These are phyloP conservation scores for Drosophila tripunctata DNA, from an alignment of 2,888 invertebrate species.

Conservation along the genomic window DNA sequence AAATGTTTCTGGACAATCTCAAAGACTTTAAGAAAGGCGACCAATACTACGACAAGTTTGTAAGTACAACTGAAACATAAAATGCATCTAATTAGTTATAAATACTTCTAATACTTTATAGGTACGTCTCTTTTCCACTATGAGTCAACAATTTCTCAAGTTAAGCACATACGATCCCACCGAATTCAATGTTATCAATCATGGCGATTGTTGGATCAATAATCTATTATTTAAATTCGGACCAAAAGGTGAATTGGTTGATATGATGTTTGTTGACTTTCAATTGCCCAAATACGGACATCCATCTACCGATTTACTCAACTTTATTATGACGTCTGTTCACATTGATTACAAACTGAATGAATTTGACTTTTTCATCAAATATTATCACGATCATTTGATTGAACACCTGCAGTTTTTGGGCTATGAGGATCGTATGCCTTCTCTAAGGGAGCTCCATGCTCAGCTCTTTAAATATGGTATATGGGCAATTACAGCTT, in stretches of 20 bases:
- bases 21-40: slow-evolving; percentile 46
- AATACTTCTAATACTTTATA: slow-evolving; percentile 21
- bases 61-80: slow-evolving; percentile 27
- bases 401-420: slow-evolving; percentile 68
- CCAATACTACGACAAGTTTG: slow-evolving; percentile 65
- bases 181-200: slow-evolving; percentile 79
- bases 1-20: slow-evolving; percentile 49
- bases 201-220: slow-evolving; percentile 81
- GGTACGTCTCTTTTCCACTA: slow-evolving; percentile 49
- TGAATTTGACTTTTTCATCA: slow-evolving; percentile 79
- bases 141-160: slow-evolving; percentile 46
- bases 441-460: slow-evolving; percentile 72
- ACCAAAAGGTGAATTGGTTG: slow-evolving; percentile 57
- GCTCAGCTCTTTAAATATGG: slow-evolving; percentile 69
- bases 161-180: slow-evolving; percentile 39
- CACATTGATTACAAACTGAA: slow-evolving; percentile 75
- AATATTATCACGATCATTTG: slow-evolving; percentile 78
- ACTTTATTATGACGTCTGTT: slow-evolving; percentile 79
- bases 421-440: slow-evolving; percentile 66
- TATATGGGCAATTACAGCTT: slow-evolving; percentile 67
- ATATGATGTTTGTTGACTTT: slow-evolving; percentile 79
- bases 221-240: slow-evolving; percentile 79
- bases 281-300: slow-evolving; percentile 77
- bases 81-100: no score
- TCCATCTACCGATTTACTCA: slow-evolving; percentile 78